Evolutionary conservation across 2,113 vertebrate species (phyloP).

Genomic region (Choloepus hoffmanni): DNA sequence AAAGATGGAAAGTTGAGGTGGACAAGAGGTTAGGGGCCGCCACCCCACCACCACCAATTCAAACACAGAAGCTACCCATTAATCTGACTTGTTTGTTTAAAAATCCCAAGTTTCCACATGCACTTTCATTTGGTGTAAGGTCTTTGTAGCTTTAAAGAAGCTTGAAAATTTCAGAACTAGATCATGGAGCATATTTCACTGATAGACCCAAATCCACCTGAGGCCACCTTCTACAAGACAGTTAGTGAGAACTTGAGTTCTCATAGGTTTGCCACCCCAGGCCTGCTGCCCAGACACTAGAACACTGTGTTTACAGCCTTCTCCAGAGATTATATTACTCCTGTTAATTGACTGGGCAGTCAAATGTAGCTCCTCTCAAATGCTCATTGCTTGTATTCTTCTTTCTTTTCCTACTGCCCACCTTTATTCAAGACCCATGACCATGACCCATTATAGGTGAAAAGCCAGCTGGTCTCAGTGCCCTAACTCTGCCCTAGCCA

Average conservation of each 20-base stretch:
- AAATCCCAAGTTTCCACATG: background rate
- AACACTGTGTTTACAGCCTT: background rate
- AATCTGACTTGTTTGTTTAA: background rate
- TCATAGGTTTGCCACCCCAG: background rate
- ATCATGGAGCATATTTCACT: background rate
- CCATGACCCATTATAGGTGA: background rate
- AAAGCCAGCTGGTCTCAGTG: background rate
- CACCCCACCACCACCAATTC: background rate
- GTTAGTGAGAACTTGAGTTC: background rate
- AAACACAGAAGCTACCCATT: background rate
- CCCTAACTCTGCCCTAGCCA: background rate
- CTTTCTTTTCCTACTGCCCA: background rate
- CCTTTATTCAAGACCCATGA: background rate
- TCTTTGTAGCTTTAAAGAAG: background rate
- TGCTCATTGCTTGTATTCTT: background rate
- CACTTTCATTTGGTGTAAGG: constrained; percentile 1
- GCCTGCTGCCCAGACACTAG: background rate
- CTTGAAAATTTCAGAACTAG: background rate
- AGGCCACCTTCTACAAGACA: background rate
- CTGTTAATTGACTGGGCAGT: background rate
- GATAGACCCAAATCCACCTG: background rate
- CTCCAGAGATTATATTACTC: background rate
- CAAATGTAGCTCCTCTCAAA: background rate
- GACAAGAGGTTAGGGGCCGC: background rate
- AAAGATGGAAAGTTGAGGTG: background rate